phyloP scores from a whole-genome alignment of 2,888 invertebrate species.

The Diaprepes abbreviatus region DNA sequence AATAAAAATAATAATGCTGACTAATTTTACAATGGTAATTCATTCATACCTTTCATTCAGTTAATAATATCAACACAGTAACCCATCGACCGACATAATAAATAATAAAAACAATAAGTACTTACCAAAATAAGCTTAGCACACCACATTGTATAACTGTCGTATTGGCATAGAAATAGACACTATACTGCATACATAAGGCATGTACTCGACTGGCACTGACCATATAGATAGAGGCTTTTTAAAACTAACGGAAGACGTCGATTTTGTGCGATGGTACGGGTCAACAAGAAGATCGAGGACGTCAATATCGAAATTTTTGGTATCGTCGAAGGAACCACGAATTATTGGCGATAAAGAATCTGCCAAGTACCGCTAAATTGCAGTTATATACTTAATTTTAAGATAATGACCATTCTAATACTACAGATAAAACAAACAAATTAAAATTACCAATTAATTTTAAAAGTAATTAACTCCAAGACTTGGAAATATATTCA shows the following conservation, averaged over 20 bases:
- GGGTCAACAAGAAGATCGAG: conserved; percentile 43
- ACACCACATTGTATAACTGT: conserved; percentile 44
- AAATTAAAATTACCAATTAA: too few species aligned
- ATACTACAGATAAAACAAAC: too few species aligned
- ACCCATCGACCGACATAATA: conserved; percentile 14
- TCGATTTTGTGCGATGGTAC: conserved; percentile 40
- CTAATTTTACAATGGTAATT: neutral
- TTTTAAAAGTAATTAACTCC: too few species aligned
- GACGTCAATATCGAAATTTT: conserved; percentile 29
- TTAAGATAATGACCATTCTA: too few species aligned
- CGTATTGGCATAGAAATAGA: conserved; percentile 40
- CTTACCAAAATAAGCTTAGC: conserved; percentile 41
- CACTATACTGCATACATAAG: conserved; percentile 43
- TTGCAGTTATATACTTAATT: too few species aligned
- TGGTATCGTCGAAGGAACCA: conserved; percentile 13
- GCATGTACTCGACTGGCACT: conserved; percentile 43
- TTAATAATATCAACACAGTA: neutral
- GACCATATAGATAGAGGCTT: conserved; percentile 45
- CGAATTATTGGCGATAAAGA: neutral
- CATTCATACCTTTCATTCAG: neutral
- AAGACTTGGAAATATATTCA: too few species aligned
- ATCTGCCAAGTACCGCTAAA: neutral
- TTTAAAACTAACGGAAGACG: conserved; percentile 50
- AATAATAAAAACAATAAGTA: conserved; percentile 16
- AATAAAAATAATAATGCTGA: too few species aligned